A percentile compares a stretch with the other conserved stretches of the same genome.
Conservation (phyloP, 1,140 invertebrate species). For the Drosophila albomicans region DNA sequence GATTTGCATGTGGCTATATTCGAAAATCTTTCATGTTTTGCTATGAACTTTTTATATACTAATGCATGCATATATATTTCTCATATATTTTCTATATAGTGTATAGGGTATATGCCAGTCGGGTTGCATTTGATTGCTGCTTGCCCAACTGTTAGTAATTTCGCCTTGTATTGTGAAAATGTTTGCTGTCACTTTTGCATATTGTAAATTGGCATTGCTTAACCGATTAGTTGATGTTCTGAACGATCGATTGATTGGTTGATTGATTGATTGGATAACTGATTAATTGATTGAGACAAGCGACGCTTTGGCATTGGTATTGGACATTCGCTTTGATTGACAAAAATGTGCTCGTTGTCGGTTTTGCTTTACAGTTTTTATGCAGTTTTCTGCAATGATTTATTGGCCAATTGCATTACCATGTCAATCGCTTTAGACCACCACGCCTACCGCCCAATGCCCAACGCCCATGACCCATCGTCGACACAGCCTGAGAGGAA, state of each 20-base stretch:
- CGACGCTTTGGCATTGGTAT: slow-evolving; percentile 32
- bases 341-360: slow-evolving; percentile 38
- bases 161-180: background rate
- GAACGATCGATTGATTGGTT: slow-evolving; percentile 50
- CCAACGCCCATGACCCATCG: background rate
- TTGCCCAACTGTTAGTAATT: too few species aligned
- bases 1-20: too few species aligned
- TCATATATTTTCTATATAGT: too few species aligned
- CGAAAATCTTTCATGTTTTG: too few species aligned
- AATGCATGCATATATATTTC: too few species aligned
- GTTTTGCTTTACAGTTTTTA: slow-evolving; percentile 22
- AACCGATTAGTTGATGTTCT: slow-evolving; percentile 48
- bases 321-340: slow-evolving; percentile 50
- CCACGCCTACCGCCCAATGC: background rate
- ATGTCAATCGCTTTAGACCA: slow-evolving; percentile 36
- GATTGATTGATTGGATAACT: slow-evolving; percentile 56
- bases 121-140: too few species aligned
- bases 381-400: slow-evolving; percentile 71
- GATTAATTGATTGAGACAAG: slow-evolving; percentile 60
- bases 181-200: slow-evolving; percentile 38
- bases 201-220: slow-evolving; percentile 53
- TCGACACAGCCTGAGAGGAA: background rate
- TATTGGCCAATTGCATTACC: slow-evolving; percentile 77
- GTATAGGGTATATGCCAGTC: too few species aligned
- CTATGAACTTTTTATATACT: too few species aligned